These are phyloP conservation scores for Gallirallus australis DNA, from an alignment of 2,797 vertebrate species.

Conservation along the genomic window DNA sequence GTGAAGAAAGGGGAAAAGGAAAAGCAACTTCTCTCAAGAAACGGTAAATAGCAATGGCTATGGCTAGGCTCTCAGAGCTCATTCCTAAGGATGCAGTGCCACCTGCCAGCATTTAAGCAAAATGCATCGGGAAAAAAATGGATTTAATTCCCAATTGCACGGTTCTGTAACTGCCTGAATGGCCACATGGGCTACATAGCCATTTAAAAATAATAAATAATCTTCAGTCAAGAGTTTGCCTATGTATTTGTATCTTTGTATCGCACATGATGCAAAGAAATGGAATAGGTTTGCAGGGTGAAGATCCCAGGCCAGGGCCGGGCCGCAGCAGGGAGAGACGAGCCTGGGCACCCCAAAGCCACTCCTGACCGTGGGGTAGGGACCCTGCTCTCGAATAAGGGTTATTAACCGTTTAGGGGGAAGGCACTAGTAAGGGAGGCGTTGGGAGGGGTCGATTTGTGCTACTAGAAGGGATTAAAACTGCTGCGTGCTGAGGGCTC, in stretches of 20 bases:
- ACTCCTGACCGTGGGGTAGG: neutral
- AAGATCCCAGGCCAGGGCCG: accelerated
- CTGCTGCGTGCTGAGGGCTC: accelerated
- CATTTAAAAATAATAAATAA: neutral
- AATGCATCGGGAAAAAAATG: conserved; percentile 16
- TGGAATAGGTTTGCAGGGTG: neutral
- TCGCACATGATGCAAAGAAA: neutral
- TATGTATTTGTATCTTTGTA: neutral
- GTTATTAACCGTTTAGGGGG: neutral
- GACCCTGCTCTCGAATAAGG: neutral
- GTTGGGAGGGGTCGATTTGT: neutral
- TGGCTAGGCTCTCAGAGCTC: neutral
- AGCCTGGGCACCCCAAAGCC: neutral
- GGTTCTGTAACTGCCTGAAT: neutral
- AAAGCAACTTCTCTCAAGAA: neutral
- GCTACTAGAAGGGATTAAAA: neutral
- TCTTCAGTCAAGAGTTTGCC: neutral
- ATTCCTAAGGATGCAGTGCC: conserved; percentile 78
- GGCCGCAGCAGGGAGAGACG: accelerated
- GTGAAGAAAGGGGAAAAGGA: neutral
- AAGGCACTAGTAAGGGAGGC: neutral
- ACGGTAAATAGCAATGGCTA: neutral
- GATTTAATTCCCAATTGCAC: neutral
- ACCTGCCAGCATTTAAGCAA: conserved; percentile 74
- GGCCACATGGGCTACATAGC: accelerated